Evolutionary conservation across 2,888 invertebrate genomes (phyloP).

Genomic region (Luperina nickerlii): DNA sequence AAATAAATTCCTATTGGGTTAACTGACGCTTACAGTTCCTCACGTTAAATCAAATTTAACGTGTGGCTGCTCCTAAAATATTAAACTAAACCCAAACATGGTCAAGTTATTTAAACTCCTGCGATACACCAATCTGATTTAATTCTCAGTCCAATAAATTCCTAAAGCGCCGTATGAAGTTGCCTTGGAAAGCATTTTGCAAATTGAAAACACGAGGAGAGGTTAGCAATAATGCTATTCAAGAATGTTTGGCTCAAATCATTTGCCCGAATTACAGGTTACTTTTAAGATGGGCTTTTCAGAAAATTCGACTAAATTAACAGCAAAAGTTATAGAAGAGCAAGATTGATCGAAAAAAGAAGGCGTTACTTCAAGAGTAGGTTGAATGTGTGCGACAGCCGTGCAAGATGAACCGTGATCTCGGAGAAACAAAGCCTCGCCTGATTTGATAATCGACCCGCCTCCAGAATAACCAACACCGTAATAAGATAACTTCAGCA

Average conservation of each 20-base stretch:
- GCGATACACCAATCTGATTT: constrained; percentile 29
- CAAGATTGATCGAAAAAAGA: constrained; percentile 4
- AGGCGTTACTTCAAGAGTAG: not conserved
- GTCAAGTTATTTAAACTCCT: constrained; percentile 14
- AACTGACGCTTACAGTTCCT: not conserved
- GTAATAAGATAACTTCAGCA: constrained; percentile 29
- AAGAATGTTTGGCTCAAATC: constrained; percentile 14
- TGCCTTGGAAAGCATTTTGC: constrained; percentile 32
- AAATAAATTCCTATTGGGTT: constrained; percentile 5
- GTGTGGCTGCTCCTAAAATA: constrained; percentile 10
- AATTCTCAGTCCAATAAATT: constrained; percentile 38
- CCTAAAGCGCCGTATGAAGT: constrained; percentile 24
- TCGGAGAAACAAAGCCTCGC: constrained; percentile 11
- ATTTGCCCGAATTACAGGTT: constrained; percentile 1
- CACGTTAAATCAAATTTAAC: constrained; percentile 2
- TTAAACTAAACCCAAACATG: constrained; percentile 17
- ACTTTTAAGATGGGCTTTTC: not conserved
- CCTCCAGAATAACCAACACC: constrained; percentile 15
- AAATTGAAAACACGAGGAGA: constrained; percentile 42
- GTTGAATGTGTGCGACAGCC: not conserved
- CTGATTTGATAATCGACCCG: constrained; percentile 30
- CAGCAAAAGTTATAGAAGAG: constrained; percentile 1
- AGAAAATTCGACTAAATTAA: not conserved
- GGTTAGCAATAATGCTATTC: constrained; percentile 20
- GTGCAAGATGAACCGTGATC: constrained; percentile 16